These are phyloP conservation scores for Dendropsophus ebraccatus DNA, from an alignment of 2,113 vertebrate species.

Conservation along the genomic window DNA sequence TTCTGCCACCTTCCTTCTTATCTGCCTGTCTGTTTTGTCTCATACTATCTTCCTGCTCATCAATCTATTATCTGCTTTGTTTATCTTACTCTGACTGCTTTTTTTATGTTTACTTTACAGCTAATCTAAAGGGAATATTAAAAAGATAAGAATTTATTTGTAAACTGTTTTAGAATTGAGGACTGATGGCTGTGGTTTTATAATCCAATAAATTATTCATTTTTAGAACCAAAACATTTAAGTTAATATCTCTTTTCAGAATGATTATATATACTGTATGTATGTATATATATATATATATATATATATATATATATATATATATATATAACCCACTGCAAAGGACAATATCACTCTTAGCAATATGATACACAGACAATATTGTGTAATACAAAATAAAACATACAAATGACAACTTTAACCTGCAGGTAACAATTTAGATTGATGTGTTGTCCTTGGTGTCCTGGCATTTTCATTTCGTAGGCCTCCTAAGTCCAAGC, in stretches of 20 bases:
- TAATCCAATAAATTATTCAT: background rate
- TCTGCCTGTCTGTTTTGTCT: constrained; percentile 45
- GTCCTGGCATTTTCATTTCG: constrained; percentile 81
- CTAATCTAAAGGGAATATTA: constrained; percentile 58
- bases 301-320: too few species aligned
- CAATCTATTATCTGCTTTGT: constrained; percentile 58
- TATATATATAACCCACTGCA: background rate
- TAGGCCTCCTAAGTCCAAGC: constrained; percentile 73
- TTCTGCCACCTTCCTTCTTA: constrained; percentile 35
- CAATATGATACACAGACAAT: constrained; percentile 19
- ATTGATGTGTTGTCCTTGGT: constrained; percentile 77
- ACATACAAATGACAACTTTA: constrained; percentile 35
- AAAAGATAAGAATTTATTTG: constrained; percentile 51
- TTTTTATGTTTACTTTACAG: constrained; percentile 51
- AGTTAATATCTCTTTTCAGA: background rate
- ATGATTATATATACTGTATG: background rate
- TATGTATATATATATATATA: too few species aligned
- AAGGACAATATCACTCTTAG: background rate
- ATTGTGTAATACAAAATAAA: constrained; percentile 31
- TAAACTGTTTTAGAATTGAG: constrained; percentile 37
- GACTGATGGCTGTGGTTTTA: background rate
- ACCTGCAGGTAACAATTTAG: constrained; percentile 73
- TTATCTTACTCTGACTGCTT: constrained; percentile 51
- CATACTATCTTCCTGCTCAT: constrained; percentile 55
- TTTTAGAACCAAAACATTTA: background rate